Evolutionary conservation across 1,140 invertebrate species (phyloP).

Genomic region (Danaus melanippus): DNA sequence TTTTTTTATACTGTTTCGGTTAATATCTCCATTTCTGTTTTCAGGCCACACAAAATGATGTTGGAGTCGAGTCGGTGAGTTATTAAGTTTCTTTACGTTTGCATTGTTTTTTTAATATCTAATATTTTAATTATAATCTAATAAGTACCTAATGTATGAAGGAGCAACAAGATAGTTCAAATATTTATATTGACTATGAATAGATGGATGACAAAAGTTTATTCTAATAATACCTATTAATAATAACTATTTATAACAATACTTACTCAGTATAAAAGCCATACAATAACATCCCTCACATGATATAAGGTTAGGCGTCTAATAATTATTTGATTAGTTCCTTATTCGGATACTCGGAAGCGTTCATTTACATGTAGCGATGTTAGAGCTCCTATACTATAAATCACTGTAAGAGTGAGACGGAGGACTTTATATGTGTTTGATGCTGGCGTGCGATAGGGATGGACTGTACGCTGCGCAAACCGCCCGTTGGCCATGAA

Average conservation of each 20-base stretch:
- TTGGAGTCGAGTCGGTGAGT: conserved; percentile 66
- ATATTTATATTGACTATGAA: too few relatives aligned
- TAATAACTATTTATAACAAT: too few relatives aligned
- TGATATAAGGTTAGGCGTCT: conserved; percentile 2
- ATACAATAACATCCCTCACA: too few relatives aligned
- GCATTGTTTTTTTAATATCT: too few relatives aligned
- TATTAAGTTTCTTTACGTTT: conserved; percentile 1
- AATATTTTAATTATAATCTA: too few relatives aligned
- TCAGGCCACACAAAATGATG: conserved; percentile 70
- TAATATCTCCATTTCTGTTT: conserved; percentile 27
- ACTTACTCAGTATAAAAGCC: too few relatives aligned
- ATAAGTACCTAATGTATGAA: too few relatives aligned
- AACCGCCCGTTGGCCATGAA: conserved; percentile 28
- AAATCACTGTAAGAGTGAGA: conserved; percentile 40
- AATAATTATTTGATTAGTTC: conserved; percentile 50
- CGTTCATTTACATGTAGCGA: conserved; percentile 38
- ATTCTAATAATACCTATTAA: too few relatives aligned
- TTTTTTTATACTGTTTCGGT: conserved; percentile 3
- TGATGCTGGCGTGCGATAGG: conserved; percentile 15
- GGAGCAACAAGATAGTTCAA: too few relatives aligned
- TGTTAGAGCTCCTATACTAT: conserved; percentile 39
- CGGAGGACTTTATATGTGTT: conserved; percentile 8
- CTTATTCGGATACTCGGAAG: conserved; percentile 39
- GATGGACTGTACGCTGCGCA: conserved; percentile 19
- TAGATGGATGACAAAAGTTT: too few relatives aligned